Base-by-base conservation (phyloP, 2,113 vertebrate species). In the Heterotis niloticus region DNA sequence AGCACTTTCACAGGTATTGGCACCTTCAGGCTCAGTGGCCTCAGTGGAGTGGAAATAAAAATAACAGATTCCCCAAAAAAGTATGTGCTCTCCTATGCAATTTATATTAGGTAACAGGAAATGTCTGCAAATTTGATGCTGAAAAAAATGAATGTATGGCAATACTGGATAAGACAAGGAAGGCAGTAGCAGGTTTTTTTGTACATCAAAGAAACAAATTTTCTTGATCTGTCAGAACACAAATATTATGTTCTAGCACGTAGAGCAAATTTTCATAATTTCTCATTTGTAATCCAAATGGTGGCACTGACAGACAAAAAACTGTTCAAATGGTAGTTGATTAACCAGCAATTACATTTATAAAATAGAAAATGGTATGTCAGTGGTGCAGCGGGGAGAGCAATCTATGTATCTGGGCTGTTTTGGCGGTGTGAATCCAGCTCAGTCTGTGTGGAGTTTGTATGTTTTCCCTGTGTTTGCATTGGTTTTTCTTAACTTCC, bases 61-160 rank as follows among this genome's bases (percentile, higher is more conserved):
- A 57, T 34, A 65, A 23, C 52, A 80, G 44, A 76, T 60, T 57
- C 64, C 60, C 44, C 54, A 69, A 54, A 76, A 57, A 23, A 65
- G 69, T 20, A 74, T 29, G 9, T 24, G 51, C 20, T 75, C 64
- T 65, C n/a, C 62, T 68, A 28, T 26, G 24, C 23, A 29, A 18
- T 68, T 79, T 74, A 75, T 68, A 68, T 44, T n/a, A 20, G 54
- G 75, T 74, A 75, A 69, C 84, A 85, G 85, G 84, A 91, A 88
- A 88, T 88, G 84, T 86, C 83, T 87, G 80, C 64, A 81, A 80
- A 88, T 85, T 68, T 85, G 87, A 87, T 88, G 82, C 64, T 79
- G 75, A 81, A 24, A 66, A n/a, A 57, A 84, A 72, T 85, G 83
- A 85, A 67, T 10, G 83, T 88, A 65, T 84, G 85, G 80, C 64